A percentile compares a stretch with the other conserved stretches of the same genome.
phyloP scores from a whole-genome alignment of 2,113 vertebrate species.

The Aix galericulata region DNA sequence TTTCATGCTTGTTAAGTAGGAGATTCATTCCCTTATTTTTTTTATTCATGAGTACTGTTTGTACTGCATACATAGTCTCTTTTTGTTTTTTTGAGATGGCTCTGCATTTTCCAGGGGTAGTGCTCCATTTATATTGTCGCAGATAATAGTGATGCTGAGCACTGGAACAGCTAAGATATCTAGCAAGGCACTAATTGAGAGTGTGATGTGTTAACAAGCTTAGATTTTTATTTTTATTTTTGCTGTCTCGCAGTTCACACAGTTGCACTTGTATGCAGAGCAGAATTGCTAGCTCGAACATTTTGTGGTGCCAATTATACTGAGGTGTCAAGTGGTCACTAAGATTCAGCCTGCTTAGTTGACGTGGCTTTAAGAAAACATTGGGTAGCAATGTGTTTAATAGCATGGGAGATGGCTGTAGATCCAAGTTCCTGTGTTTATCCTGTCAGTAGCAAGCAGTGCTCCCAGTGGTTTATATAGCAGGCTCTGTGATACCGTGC shows the following conservation, averaged over 20 bases:
- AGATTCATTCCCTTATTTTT: not conserved
- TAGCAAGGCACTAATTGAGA: not conserved
- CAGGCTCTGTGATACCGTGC: not conserved
- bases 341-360: not conserved
- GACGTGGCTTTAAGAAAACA: not conserved
- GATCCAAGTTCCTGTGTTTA: not conserved
- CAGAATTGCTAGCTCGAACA: not conserved
- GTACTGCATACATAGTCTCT: not conserved
- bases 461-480: not conserved
- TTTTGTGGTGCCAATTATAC: not conserved
- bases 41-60: not conserved
- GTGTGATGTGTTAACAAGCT: not conserved
- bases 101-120: not conserved
- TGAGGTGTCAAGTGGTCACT: not conserved
- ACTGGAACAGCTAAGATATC: not conserved
- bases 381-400: not conserved
- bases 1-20: not conserved
- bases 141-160: not conserved
- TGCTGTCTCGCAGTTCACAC: not conserved
- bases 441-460: not conserved
- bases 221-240: not conserved
- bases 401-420: not conserved
- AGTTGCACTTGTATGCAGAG: not conserved
- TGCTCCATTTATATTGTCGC: not conserved
- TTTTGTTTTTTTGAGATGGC: not conserved